These are phyloP conservation scores for Staurois parvus DNA, from an alignment of 2,797 vertebrate genomes.

Conservation along the genomic window DNA sequence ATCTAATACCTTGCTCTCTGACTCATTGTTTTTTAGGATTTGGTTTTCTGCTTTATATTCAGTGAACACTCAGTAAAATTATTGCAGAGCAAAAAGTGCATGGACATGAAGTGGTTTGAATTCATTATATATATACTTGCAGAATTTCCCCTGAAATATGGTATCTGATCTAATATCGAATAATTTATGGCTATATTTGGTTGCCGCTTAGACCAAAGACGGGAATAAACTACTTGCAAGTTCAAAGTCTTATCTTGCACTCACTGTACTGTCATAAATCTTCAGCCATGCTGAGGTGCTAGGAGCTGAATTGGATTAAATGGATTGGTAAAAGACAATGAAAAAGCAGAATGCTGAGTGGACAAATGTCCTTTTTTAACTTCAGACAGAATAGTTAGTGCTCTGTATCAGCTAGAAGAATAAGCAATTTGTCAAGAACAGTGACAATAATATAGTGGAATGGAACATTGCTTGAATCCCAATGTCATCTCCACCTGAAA, in stretches of 20 bases:
- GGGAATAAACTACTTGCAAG: slow-evolving; percentile 22
- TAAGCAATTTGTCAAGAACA: slow-evolving; percentile 49
- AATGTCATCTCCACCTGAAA: neutral
- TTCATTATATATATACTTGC: slow-evolving; percentile 20
- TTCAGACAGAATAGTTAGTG: slow-evolving; percentile 54
- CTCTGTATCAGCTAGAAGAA: slow-evolving; percentile 36
- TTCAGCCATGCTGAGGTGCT: slow-evolving; percentile 16
- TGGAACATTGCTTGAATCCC: slow-evolving; percentile 13
- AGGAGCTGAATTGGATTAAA: slow-evolving; percentile 54
- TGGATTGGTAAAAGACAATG: slow-evolving; percentile 56
- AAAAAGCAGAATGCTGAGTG: slow-evolving; percentile 58
- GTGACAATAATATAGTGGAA: slow-evolving; percentile 5
- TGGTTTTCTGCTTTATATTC: slow-evolving; percentile 1
- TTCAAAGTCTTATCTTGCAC: slow-evolving; percentile 45
- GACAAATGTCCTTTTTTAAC: slow-evolving; percentile 51
- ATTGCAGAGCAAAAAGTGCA: slow-evolving; percentile 4
- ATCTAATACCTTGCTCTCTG: neutral
- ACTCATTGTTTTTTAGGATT: neutral
- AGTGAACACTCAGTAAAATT: neutral
- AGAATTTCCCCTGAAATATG: neutral
- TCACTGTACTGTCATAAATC: slow-evolving; percentile 45
- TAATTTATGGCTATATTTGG: slow-evolving; percentile 33
- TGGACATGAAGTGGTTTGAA: neutral
- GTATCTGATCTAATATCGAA: slow-evolving; percentile 16
- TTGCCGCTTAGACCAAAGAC: slow-evolving; percentile 11